These are phyloP conservation scores for Zootermopsis nevadensis DNA, from an alignment of 2,888 invertebrate genomes.

Conservation along the genomic window DNA sequence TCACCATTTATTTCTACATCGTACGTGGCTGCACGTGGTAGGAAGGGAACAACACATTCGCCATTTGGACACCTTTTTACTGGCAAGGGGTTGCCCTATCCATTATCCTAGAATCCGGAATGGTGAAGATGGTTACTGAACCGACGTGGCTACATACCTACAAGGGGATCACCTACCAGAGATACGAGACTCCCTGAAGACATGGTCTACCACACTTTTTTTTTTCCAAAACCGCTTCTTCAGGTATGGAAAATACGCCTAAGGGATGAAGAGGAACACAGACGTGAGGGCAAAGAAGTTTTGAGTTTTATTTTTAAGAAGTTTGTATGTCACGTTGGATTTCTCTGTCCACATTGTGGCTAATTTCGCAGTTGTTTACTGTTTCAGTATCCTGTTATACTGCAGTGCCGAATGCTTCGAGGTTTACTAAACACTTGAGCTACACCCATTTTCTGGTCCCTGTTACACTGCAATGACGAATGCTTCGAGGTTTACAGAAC, in stretches of 20 bases:
- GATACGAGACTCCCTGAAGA: background rate
- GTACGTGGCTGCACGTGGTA: background rate
- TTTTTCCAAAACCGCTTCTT: background rate
- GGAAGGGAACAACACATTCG: background rate
- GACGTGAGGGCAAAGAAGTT: background rate
- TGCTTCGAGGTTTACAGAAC: too few relatives aligned
- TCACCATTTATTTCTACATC: background rate
- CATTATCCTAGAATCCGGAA: background rate
- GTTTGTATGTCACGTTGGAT: too few relatives aligned
- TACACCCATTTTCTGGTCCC: background rate
- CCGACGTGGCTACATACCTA: background rate
- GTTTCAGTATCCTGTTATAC: background rate
- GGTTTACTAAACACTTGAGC: conserved; percentile 13
- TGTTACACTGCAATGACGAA: too few relatives aligned
- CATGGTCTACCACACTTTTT: background rate
- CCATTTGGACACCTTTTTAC: conserved; percentile 29
- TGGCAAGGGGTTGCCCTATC: background rate
- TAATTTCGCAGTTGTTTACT: background rate
- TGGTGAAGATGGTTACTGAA: background rate
- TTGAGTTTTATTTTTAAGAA: too few relatives aligned
- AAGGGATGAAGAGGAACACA: background rate
- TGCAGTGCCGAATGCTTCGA: background rate
- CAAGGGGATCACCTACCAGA: background rate
- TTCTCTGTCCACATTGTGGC: background rate
- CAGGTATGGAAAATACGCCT: background rate